These are phyloP conservation scores for Aldabrachelys gigantea DNA, from an alignment of 2,113 vertebrate genomes.

Conservation along the genomic window DNA sequence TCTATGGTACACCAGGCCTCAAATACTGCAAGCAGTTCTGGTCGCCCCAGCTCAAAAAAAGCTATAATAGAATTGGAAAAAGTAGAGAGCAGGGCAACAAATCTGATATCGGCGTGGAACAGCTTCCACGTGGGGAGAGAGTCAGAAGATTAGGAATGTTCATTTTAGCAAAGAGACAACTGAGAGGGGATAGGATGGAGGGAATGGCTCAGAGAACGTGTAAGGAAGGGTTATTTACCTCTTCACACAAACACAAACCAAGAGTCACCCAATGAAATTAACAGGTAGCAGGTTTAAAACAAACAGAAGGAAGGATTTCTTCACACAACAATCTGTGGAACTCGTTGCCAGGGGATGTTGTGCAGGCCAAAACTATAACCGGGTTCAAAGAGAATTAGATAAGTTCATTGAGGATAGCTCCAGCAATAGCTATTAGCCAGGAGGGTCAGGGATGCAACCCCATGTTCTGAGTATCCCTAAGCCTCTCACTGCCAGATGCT, in stretches of 20 bases:
- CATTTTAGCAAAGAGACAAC: too few species aligned
- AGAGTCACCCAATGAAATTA: not conserved
- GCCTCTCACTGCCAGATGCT: not conserved
- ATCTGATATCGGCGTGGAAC: accelerated
- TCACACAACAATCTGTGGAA: not conserved
- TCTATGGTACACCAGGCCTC: not conserved
- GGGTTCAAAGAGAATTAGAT: not conserved
- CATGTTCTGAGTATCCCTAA: not conserved
- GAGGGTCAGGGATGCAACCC: not conserved
- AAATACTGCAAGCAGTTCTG: not conserved
- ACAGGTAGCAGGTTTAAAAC: not conserved
- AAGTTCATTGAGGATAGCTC: not conserved
- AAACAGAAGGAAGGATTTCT: not conserved
- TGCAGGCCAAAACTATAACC: not conserved
- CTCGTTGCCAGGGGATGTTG: not conserved
- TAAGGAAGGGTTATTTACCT: not conserved
- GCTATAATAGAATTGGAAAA: not conserved
- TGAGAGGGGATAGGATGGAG: not conserved
- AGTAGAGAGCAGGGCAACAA: not conserved
- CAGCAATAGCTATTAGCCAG: not conserved
- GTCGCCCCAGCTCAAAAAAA: not conserved
- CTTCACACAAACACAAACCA: not conserved
- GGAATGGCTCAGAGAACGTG: not conserved
- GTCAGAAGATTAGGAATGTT: too few species aligned
- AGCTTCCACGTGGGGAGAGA: not conserved